These are phyloP conservation scores for Loxodonta africana DNA, from an alignment of 2,113 vertebrate species.

Conservation along the genomic window DNA sequence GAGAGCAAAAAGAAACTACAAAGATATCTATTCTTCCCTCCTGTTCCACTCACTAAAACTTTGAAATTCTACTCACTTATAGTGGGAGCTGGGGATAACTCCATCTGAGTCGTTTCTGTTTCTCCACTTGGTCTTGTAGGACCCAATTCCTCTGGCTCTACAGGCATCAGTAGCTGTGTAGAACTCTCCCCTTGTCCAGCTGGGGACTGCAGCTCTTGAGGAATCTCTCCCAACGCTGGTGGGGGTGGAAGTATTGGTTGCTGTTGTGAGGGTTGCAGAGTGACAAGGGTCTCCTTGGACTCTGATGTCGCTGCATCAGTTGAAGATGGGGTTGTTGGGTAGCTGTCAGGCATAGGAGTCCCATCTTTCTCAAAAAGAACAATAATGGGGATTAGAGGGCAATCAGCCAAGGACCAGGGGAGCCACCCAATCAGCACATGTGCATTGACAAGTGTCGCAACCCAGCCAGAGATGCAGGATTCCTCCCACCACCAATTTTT, in stretches of 20 bases:
- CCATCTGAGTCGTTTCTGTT: constrained; percentile 96
- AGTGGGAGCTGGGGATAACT: constrained; percentile 95
- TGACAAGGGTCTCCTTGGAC: constrained; percentile 90
- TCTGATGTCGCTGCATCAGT: constrained; percentile 93
- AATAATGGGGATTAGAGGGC: constrained; percentile 64
- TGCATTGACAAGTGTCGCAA: not conserved
- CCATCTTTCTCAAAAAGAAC: constrained; percentile 86
- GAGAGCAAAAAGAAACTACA: constrained; percentile 55
- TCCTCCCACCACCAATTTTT: not conserved
- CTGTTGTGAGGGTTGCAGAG: constrained; percentile 92
- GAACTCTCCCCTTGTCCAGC: constrained; percentile 74
- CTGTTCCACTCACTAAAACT: constrained; percentile 60
- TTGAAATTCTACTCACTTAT: constrained; percentile 91
- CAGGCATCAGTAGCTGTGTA: constrained; percentile 89
- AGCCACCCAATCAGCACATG: constrained; percentile 40
- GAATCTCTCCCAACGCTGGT: constrained; percentile 87
- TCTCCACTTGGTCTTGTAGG: constrained; percentile 91
- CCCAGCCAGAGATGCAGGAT: not conserved
- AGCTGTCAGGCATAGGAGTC: constrained; percentile 92
- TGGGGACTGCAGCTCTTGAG: constrained; percentile 89
- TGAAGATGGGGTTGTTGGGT: constrained; percentile 93
- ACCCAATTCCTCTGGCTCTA: constrained; percentile 90
- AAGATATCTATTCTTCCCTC: not conserved
- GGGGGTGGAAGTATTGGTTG: constrained; percentile 90
- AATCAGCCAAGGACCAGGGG: constrained; percentile 34